A percentile compares a stretch with the other conserved stretches of the same genome.
phyloP scores from a whole-genome alignment of 2,797 vertebrate genomes.

The Anguilla megastoma region DNA sequence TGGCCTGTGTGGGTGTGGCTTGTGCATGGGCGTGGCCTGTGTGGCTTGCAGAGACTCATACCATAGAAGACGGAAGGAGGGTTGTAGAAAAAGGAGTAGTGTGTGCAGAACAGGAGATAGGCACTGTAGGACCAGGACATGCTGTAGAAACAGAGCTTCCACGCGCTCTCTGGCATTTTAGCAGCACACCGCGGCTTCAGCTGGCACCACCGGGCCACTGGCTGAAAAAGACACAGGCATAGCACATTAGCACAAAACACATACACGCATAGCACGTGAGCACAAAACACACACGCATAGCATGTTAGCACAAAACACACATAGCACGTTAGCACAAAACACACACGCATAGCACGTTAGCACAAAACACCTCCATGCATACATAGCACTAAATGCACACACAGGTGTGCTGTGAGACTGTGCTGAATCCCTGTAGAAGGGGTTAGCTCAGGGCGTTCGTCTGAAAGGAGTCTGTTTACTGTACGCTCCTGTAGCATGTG shows the following conservation, averaged over 20 bases:
- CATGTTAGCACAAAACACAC: background rate
- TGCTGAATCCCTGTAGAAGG: no score
- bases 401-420: no score
- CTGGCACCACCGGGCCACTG: constrained; percentile 79
- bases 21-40: background rate
- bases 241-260: no score
- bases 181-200: constrained; percentile 86
- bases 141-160: constrained; percentile 95
- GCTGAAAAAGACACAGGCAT: constrained; percentile 65
- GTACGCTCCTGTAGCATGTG: no score
- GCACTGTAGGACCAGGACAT: constrained; percentile 87
- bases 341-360: no score
- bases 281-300: background rate
- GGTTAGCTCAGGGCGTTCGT: no score
- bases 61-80: constrained; percentile 88
- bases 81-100: constrained; percentile 90
- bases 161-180: constrained; percentile 95
- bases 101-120: constrained; percentile 90
- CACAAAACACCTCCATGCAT: no score
- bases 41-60: constrained; percentile 54
- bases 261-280: background rate
- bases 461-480: no score
- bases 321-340: no score
- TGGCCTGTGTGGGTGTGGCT: no score
- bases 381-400: no score